Evolutionary conservation across 1,140 invertebrate species (phyloP), one percentile per base, ranked within the genome.

Genomic region (Trypoxylus dichotomus): DNA sequence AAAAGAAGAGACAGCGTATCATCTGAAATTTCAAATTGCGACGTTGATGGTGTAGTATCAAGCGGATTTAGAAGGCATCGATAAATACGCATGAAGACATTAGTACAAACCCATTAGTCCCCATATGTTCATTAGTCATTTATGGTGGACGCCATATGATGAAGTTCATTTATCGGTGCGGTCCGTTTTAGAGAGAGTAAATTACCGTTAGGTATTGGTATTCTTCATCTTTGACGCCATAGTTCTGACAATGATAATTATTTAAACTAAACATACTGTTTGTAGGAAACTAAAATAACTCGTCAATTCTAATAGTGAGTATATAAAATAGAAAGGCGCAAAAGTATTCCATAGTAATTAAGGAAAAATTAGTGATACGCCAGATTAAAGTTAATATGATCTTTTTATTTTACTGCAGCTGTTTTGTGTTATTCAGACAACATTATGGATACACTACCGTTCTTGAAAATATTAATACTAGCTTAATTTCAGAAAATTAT

Each of bases 1-100:
- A 0, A 37, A 37, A 37, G 32, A 37, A 8, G 2, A 37, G 5
- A 8, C 32, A 37, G 10, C n/a, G n/a, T n/a, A n/a, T n/a, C n/a
- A 37, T 1, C 5, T 37, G 10, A 37, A 2, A 37, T 37, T 37
- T 37, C 2, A 37, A 37, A 37, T 7, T 37, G 10, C 32, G 47
- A n/a, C 11, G 47, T 19, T 54, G 5, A n/a, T 54, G n/a, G 15
- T 19, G 19, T n/a, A 5, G 1, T 54, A 54, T 19, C 47, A 54
- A 54, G 6, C 15, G 19, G 75, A 79, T 29, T 73, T 76, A 63
- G 75, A 73, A 75, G 71, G 41, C 42, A 29, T 37, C 54, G 71
- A 63, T 79, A 79, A n/a, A 79, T 77, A 77, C 74, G 77, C 77
- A 79, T 79, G 76, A 79, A 79, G 79, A 79, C 79, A 79, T 79